Evolutionary conservation across 2,113 vertebrate species (phyloP).

Genomic region (Sceloporus undulatus): DNA sequence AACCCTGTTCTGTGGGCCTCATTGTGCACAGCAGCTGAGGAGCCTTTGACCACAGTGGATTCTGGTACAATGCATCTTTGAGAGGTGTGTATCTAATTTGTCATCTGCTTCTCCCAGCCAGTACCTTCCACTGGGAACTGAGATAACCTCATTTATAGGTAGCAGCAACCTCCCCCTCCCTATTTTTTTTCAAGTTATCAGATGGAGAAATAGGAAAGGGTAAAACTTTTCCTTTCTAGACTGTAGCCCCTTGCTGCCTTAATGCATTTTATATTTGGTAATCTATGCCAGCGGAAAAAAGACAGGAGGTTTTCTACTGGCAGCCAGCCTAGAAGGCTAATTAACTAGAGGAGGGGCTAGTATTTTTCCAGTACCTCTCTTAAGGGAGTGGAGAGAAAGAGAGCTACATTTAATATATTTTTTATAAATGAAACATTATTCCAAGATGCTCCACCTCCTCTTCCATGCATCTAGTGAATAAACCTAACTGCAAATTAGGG

Average conservation of each 20-base stretch:
- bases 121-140: neutral
- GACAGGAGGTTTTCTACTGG: constrained; percentile 18
- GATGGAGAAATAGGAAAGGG: constrained; percentile 7
- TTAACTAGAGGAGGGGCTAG: constrained; percentile 34
- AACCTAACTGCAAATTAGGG: neutral
- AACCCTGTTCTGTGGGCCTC: neutral
- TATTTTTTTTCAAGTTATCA: neutral
- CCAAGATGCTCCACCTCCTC: neutral
- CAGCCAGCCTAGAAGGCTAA: constrained; percentile 46
- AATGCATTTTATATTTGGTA: constrained; percentile 15
- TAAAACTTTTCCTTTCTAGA: constrained; percentile 16
- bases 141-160: neutral
- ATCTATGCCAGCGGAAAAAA: constrained; percentile 1
- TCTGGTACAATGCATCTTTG: neutral
- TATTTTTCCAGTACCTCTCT: constrained; percentile 21
- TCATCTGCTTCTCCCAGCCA: neutral
- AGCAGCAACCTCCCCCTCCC: neutral
- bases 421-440: constrained; percentile 14
- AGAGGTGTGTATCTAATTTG: no score
- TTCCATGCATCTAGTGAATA: neutral
- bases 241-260: neutral
- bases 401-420: neutral
- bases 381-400: neutral
- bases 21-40: neutral
- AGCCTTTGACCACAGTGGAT: neutral